Conservation (phyloP, 2,797 vertebrate species). For the Micrastur ruficollis region DNA sequence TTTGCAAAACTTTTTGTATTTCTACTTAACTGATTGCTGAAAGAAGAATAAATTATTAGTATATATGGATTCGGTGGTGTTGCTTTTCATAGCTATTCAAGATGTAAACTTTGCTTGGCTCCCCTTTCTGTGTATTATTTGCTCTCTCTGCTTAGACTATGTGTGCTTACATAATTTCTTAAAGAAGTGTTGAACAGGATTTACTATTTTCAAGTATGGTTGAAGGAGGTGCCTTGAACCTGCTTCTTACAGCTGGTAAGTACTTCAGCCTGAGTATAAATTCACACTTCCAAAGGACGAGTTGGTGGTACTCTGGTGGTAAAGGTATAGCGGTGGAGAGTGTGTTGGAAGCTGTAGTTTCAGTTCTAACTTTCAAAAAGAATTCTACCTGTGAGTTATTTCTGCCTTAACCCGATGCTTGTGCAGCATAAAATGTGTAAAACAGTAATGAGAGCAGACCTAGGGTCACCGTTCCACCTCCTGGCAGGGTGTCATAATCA, state of each 20-base stretch:
- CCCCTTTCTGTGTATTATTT: neutral
- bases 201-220: neutral
- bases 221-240: neutral
- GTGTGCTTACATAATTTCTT: neutral
- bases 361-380: neutral
- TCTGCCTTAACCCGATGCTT: neutral
- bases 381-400: neutral
- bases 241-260: neutral
- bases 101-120: neutral
- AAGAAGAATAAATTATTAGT: neutral
- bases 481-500: neutral
- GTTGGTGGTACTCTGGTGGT: neutral
- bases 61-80: neutral
- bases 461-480: neutral
- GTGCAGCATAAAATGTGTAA: neutral
- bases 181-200: neutral
- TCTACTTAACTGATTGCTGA: slow-evolving; percentile 20
- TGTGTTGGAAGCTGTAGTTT: neutral
- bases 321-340: neutral
- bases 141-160: neutral
- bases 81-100: neutral
- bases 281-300: neutral
- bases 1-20: slow-evolving; percentile 23
- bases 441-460: neutral
- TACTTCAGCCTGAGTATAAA: neutral